Conservation (phyloP, 1,140 invertebrate genomes). For the Halyomorpha halys region DNA sequence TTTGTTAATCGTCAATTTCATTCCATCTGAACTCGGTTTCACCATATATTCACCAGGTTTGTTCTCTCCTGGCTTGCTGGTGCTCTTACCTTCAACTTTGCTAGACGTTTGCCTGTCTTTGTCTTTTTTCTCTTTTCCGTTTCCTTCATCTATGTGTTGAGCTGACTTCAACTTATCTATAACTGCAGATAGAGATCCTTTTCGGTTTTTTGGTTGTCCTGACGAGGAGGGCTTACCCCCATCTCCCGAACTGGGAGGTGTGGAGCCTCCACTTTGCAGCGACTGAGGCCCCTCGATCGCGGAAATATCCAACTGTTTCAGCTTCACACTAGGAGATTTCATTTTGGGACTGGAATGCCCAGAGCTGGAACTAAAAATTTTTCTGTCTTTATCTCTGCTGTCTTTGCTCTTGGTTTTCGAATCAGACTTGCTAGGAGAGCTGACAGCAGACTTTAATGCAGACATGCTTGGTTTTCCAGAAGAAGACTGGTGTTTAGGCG, state of each 20-base stretch:
- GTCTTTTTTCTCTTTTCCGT: conserved; percentile 32
- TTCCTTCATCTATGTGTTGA: conserved; percentile 42
- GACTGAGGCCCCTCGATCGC: conserved; percentile 22
- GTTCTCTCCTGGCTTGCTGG: conserved; percentile 42
- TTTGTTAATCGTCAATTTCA: conserved; percentile 84
- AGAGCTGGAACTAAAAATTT: conserved; percentile 43
- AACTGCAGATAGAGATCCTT: conserved; percentile 70
- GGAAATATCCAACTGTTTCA: conserved; percentile 54
- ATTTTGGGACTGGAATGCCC: conserved; percentile 52
- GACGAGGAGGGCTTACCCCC: conserved; percentile 33
- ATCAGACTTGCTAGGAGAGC: conserved; percentile 40
- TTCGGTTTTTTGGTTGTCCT: conserved; percentile 51
- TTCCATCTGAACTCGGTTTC: conserved; percentile 70
- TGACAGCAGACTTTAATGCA: conserved; percentile 66
- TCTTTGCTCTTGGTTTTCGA: conserved; percentile 37
- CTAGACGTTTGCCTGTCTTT: conserved; percentile 31
- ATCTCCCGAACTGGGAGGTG: conserved; percentile 27
- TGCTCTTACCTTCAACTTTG: conserved; percentile 31
- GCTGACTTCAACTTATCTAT: conserved; percentile 75
- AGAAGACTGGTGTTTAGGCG: conserved; percentile 60
- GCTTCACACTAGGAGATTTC: conserved; percentile 51
- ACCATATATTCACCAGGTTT: conserved; percentile 75
- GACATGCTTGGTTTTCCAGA: conserved; percentile 83
- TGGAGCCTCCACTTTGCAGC: conserved; percentile 28
- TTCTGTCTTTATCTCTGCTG: conserved; percentile 51